Evolutionary conservation across 2,888 invertebrate species (phyloP), one percentile per base, ranked within the genome.

Genomic region (Ornithoptera priamus): DNA sequence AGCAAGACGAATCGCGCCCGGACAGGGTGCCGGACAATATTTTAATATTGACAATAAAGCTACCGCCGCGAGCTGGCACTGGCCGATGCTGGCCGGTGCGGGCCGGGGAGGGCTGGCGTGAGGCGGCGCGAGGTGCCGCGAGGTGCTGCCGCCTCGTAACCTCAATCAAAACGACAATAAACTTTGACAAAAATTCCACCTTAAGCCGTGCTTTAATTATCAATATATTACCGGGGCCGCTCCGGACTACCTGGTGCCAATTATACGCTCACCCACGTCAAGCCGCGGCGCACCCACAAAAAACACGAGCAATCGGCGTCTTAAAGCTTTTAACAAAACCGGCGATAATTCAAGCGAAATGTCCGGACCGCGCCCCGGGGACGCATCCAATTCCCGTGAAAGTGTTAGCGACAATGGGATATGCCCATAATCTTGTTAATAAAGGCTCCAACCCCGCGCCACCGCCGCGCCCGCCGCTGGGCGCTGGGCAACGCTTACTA

Each of bases 261-360:
- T 92, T 92, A 92, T 90, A 90, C 89, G 90, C 90, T 90, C 92
- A 90, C 92, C 92, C 91, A 92, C 90, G 88, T 91, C 91, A 87
- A 85, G 84, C 76, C 78, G 83, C 83, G 79, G 86, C 85, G 85
- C 84, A 84, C 86, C 86, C 82, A 82, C 81, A 86, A 89, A 85
- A 85, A 87, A 86, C 87, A 85, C 82, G 85, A 85, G 82, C 85
- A 86, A 84, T 83, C 84, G 81, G 76, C 84, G 77, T 79, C 84
- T 88, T 87, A 88, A 88, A 87, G 88, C 88, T 89, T 90, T 89
- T 89, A 91, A 90, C 91, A 88, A 89, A 89, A 88, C 88, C 87
- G 87, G 89, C 87, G 86, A 92, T 92, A 92, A 90, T 87, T 92
- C 92, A 92, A 90, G 91, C 92, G 87, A 92, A 92, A 92, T 91